Evolutionary conservation across 2,113 vertebrate genomes (phyloP), one percentile per base, ranked within the genome.

Genomic region (Ia io): DNA sequence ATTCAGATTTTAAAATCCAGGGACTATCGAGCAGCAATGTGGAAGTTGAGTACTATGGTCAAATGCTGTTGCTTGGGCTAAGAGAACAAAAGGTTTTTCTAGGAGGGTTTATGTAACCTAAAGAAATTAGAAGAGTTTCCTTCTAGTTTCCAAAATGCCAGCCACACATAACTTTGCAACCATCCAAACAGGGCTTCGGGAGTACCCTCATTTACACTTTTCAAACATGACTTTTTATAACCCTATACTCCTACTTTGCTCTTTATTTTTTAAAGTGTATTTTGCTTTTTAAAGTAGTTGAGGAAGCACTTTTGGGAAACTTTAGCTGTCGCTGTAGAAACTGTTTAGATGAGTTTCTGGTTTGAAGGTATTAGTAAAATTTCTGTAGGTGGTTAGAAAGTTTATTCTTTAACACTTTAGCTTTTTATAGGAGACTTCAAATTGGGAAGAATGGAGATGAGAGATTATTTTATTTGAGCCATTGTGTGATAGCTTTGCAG

Each of bases 361-460:
- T 92, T 92, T 95, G 76, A 88, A 94, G 51, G n/a, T 92, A 83
- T 10, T 87, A 84, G 42, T 82, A 22, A 91, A 71, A 74, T 88
- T 95, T 91, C 42, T 90, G 1, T 69, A 59, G 37, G 28, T 90
- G 35, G 35, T 84, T 73, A 12, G 37, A 7, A 51, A 88, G n/a
- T 79, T 94, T 79, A 18, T 85, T 80, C 76, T 79, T 95, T 3
- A 84, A 23, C 16, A 93, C 51, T 82, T 91, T 65, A 42, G 30
- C n/a, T 78, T 90, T 96, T 95, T 78, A 22, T 28, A 44, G 88
- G 32, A 83, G 47, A 88, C 17, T 92, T 95, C 18, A 18, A 77
- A 70, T 84, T 97, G 28, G 59, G 14, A 89, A 86, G 30, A 94
- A 51, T 90, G n/a, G 53, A 86, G n/a, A 37, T 84, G 70, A 93